Evolutionary conservation across 2,113 vertebrate genomes (phyloP).

Genomic region (Atlantisia rogersi): DNA sequence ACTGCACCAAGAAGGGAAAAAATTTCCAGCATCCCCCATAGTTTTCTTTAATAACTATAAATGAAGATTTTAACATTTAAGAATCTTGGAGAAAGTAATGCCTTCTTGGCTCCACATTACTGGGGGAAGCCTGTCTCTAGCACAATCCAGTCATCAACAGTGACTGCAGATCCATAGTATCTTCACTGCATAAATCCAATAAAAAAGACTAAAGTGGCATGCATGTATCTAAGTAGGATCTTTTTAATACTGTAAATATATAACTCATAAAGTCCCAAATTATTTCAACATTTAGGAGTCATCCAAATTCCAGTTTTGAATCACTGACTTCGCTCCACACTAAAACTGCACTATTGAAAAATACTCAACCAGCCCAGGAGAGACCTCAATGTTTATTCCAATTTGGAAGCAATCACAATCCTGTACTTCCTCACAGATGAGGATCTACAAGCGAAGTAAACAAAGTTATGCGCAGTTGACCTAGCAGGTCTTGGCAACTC

Average conservation of each 20-base stretch:
- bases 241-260: neutral
- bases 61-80: neutral
- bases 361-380: neutral
- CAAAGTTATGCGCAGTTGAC: conserved; percentile 8
- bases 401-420: neutral
- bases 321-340: neutral
- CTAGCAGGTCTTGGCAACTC: neutral
- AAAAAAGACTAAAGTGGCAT: neutral
- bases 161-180: neutral
- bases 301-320: neutral
- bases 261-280: neutral
- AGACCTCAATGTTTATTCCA: neutral
- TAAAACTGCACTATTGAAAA: neutral
- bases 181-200: neutral
- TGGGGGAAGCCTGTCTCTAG: neutral
- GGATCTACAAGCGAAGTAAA: conserved; percentile 17
- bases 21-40: neutral
- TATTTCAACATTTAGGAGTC: neutral
- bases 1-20: neutral
- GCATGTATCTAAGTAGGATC: neutral
- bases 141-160: neutral
- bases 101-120: rapidly evolving
- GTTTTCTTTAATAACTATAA: neutral
- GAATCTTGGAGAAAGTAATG: neutral
- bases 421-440: neutral